A percentile compares a stretch with the other conserved stretches of the same genome.
These are phyloP conservation scores for Saxidomus purpurata DNA, from an alignment of 1,140 invertebrate genomes.

Conservation along the genomic window DNA sequence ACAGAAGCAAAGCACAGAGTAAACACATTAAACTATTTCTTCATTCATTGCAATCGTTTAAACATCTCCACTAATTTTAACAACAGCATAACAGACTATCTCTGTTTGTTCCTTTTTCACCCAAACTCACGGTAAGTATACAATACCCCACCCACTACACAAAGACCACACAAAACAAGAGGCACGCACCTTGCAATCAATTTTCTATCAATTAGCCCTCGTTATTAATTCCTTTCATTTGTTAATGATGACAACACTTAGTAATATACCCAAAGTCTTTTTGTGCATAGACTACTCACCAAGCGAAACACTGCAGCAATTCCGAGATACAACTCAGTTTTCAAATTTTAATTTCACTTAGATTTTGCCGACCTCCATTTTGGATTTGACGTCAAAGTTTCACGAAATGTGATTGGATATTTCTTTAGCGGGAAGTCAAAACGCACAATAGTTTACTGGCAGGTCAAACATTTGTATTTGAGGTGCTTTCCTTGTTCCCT, in stretches of 20 bases:
- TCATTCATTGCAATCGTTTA: too few relatives aligned
- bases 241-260: background rate
- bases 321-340: conserved; percentile 34
- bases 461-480: conserved; percentile 7
- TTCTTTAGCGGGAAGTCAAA: conserved; percentile 48
- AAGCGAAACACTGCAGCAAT: background rate
- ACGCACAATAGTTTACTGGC: conserved; percentile 29
- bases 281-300: conserved; percentile 21
- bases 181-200: conserved; percentile 52
- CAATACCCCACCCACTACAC: conserved; percentile 43
- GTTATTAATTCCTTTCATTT: background rate
- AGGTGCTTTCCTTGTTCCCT: background rate
- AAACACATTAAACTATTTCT: too few relatives aligned
- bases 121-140: too few relatives aligned
- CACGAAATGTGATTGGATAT: background rate
- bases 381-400: conserved; percentile 48
- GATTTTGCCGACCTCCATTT: conserved; percentile 47
- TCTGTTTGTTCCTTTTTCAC: too few relatives aligned
- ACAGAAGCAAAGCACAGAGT: too few relatives aligned
- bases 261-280: background rate
- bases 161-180: conserved; percentile 50
- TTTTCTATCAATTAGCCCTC: conserved; percentile 21
- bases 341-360: conserved; percentile 50
- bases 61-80: too few relatives aligned
- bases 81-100: too few relatives aligned